These are phyloP conservation scores for Aplysia californica DNA, from an alignment of 1,140 invertebrate species.

Conservation along the genomic window DNA sequence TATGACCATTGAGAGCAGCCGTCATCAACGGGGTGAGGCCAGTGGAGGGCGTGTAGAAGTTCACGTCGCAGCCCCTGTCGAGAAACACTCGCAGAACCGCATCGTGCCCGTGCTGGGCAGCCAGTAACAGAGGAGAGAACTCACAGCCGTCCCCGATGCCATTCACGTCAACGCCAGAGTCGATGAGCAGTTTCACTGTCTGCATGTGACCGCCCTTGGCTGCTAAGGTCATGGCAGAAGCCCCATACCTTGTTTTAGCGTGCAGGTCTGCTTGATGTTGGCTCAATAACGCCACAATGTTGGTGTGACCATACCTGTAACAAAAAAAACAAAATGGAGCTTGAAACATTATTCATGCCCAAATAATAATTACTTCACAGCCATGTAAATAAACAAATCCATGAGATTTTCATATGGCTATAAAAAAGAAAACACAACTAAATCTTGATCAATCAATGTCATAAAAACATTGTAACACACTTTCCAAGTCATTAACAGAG, in stretches of 20 bases:
- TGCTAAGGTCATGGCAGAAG: conserved; percentile 61
- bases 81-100: conserved; percentile 59
- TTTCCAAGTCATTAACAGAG: too few species aligned
- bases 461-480: too few species aligned
- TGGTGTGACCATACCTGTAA: conserved; percentile 60
- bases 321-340: background rate
- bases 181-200: conserved; percentile 57
- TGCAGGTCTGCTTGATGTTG: conserved; percentile 64
- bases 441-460: too few species aligned
- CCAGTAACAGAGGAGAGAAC: conserved; percentile 60
- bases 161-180: conserved; percentile 61
- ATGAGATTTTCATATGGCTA: too few species aligned
- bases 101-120: conserved; percentile 66
- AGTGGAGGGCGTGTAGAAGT: conserved; percentile 59
- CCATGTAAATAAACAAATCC: too few species aligned
- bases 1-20: conserved; percentile 66
- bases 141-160: conserved; percentile 54
- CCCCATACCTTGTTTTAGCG: conserved; percentile 53
- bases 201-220: conserved; percentile 62
- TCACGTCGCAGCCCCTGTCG: conserved; percentile 65
- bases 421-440: too few species aligned
- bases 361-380: too few species aligned
- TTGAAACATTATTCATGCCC: too few species aligned
- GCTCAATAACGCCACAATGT: conserved; percentile 56
- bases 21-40: conserved; percentile 63